phyloP scores from a whole-genome alignment of 1,140 invertebrate species.

The Calosoma granatense region DNA sequence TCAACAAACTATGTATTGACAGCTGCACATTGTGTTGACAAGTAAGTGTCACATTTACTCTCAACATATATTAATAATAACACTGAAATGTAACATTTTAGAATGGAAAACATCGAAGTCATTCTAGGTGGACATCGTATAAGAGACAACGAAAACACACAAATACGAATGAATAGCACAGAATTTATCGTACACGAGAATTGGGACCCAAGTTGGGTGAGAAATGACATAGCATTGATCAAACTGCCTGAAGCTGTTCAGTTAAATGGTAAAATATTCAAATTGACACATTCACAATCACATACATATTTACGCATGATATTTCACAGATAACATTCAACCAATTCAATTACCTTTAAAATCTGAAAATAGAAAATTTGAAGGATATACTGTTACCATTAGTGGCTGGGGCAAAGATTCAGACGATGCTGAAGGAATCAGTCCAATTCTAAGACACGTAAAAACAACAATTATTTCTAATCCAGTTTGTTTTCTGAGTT shows the following conservation, averaged over 20 bases:
- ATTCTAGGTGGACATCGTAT: conserved; percentile 41
- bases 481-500: conserved; percentile 25
- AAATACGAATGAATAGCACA: conserved; percentile 28
- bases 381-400: conserved; percentile 32
- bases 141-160: conserved; percentile 31
- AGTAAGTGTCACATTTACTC: conserved; percentile 11
- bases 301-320: neutral
- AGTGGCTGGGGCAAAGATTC: conserved; percentile 41
- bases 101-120: conserved; percentile 23
- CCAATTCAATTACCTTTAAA: conserved; percentile 35
- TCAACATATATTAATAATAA: neutral
- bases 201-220: conserved; percentile 33
- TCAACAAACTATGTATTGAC: conserved; percentile 37
- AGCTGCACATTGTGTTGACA: conserved; percentile 43
- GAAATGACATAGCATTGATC: conserved; percentile 47
- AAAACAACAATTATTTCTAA: conserved; percentile 25
- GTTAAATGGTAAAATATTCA: conserved; percentile 35
- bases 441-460: conserved; percentile 27
- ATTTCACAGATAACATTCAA: conserved; percentile 39
- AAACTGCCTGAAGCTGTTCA: conserved; percentile 36
- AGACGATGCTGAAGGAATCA: conserved; percentile 28
- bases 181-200: conserved; percentile 38
- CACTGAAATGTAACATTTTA: neutral
- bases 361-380: conserved; percentile 32
- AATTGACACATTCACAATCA: neutral